Percentiles rank a stretch among this genome's conserved stretches.
Evolutionary conservation across 2,888 invertebrate species (phyloP).

Genomic region (Nomada ruficornis): DNA sequence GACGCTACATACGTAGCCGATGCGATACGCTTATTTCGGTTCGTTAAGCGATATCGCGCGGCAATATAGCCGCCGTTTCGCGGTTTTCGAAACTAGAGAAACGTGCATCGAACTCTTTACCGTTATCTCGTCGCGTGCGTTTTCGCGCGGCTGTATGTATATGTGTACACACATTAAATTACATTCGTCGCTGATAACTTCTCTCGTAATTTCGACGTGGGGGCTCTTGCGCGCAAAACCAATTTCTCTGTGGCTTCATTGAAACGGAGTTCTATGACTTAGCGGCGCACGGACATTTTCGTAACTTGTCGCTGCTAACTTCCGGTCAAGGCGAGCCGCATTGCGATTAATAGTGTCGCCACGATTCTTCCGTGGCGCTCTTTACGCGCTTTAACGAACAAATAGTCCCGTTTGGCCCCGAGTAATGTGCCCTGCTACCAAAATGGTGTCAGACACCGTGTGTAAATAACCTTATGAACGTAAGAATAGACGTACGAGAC

Average conservation of each 20-base stretch:
- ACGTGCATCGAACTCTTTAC: constrained; percentile 48
- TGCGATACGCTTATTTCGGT: constrained; percentile 4
- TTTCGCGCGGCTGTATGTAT: constrained; percentile 20
- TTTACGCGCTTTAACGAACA: constrained; percentile 44
- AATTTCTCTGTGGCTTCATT: no score
- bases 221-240: no score
- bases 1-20: constrained; percentile 10
- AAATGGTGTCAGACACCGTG: constrained; percentile 71
- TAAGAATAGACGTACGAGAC: constrained; percentile 71
- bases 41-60: constrained; percentile 20
- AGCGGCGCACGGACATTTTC: background rate
- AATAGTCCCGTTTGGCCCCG: constrained; percentile 55
- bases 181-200: background rate
- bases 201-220: background rate
- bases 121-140: constrained; percentile 46
- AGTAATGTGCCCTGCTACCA: constrained; percentile 53
- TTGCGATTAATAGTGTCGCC: constrained; percentile 1
- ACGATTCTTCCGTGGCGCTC: background rate
- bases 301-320: constrained; percentile 10
- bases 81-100: constrained; percentile 54
- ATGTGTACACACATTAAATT: background rate
- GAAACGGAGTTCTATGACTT: background rate
- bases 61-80: constrained; percentile 26
- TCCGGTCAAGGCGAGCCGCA: constrained; percentile 24
- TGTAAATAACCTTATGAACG: constrained; percentile 75